phyloP scores from a whole-genome alignment of 2,797 vertebrate species.

The Prionace glauca region DNA sequence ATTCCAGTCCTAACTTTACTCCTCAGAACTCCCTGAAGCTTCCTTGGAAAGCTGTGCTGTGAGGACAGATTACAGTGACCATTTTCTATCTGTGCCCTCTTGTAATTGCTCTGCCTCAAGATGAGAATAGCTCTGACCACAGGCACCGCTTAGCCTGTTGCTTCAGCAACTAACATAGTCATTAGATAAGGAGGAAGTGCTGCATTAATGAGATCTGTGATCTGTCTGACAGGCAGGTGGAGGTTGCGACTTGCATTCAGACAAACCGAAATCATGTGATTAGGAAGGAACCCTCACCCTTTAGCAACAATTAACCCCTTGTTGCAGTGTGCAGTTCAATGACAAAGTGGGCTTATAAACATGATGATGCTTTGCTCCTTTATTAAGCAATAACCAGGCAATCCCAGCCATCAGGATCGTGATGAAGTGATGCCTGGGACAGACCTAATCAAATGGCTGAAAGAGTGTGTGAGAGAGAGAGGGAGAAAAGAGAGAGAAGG shows the following conservation, averaged over 20 bases:
- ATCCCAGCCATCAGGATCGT: neutral
- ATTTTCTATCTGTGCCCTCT: neutral
- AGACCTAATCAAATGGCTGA: neutral
- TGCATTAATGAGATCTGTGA: neutral
- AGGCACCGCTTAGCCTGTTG: neutral
- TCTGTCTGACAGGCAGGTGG: no score
- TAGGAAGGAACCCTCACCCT: neutral
- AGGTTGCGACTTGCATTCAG: neutral
- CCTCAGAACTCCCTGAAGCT: neutral
- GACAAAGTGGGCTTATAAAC: neutral
- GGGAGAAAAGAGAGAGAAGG: neutral
- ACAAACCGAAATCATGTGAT: neutral
- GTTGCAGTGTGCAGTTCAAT: neutral
- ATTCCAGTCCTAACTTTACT: neutral
- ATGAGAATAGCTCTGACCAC: neutral
- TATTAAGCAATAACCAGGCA: neutral
- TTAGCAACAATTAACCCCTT: neutral
- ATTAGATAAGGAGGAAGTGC: neutral
- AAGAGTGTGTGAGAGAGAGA: neutral
- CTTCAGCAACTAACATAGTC: neutral
- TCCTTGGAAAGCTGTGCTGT: neutral
- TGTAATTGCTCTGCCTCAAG: neutral
- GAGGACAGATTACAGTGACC: neutral
- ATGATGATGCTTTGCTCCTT: neutral
- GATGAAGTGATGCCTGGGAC: neutral